Conservation (phyloP, 92 coral and sea anemone genomes). For the Palythoa grandis region DNA sequence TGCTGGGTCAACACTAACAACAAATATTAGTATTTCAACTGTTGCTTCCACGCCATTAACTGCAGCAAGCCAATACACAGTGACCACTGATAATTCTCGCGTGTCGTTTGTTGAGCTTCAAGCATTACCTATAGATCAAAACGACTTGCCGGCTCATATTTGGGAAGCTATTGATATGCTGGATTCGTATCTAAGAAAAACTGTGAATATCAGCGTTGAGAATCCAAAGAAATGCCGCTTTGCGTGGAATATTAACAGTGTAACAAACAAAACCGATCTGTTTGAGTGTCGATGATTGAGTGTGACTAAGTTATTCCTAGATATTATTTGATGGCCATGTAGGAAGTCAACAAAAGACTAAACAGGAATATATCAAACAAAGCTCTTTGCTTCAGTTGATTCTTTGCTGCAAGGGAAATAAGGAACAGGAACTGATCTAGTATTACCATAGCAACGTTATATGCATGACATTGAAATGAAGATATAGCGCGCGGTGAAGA, state of each 20-base stretch:
- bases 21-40: neutral
- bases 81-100: neutral
- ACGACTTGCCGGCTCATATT: neutral
- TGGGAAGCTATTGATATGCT: neutral
- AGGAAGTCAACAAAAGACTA: too few relatives aligned
- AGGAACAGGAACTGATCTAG: too few relatives aligned
- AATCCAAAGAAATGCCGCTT: neutral
- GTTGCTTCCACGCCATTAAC: neutral
- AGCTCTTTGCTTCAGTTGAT: too few relatives aligned
- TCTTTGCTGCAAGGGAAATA: too few relatives aligned
- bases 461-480: too few relatives aligned
- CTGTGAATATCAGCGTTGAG: neutral
- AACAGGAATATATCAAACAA: too few relatives aligned
- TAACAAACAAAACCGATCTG: neutral
- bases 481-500: too few relatives aligned
- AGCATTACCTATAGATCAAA: neutral
- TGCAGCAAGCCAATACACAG: neutral
- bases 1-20: neutral
- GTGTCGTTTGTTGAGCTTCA: neutral
- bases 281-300: neutral
- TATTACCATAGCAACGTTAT: too few relatives aligned
- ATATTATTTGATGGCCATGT: too few relatives aligned
- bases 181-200: neutral
- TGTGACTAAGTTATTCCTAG: too few relatives aligned
- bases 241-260: constrained; percentile 4